Base-by-base conservation (phyloP, 1,140 invertebrate genomes). In the Ips nitidus region DNA sequence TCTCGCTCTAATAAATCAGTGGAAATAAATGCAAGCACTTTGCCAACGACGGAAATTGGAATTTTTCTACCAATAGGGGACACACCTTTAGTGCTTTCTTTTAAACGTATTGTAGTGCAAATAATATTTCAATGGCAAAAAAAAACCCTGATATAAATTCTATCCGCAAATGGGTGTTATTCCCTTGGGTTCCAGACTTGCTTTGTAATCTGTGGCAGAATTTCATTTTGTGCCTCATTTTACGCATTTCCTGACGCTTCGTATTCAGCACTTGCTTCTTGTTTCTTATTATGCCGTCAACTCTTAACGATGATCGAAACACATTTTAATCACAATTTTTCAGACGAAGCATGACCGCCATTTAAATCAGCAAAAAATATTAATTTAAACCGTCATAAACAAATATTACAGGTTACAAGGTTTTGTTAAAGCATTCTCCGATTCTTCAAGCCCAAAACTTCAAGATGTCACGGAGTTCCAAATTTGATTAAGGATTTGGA, bases 1-100 rank as follows among this genome's bases (percentile, higher is more conserved):
- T 39, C 56, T 36, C 22, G 59, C 56, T 69, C 41, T 61, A 69
- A 69, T 69, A 42, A 69, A 69, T 62, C 50, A 69, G 62, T 62
- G 67, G 56, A 63, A 56, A 63, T 69, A 61, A 69, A 69, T 69
- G 52, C 60, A 50, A 40, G 60, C 36, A 6, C 6, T 4, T 22
- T 68, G 57, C 66, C 66, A 68, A 66, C 63, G 47, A 50, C 53
- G 6, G 37, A 52, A 40, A 22, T 37, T 41, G 50, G 22, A 22
- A 22, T 57, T 5, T 40, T 40, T 53, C 36, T 4, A 47, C 4
- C 45, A 47, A 47, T 5, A 22, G 22, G 22, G 22, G 22, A 22
- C 22, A 22, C 22, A 22, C 22, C 22, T 22, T 22, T 22, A 22
- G 22, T 22, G 22, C 22, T 22, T 22, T 22, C 22, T 22, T 22